Conservation (phyloP, 2,113 vertebrate species). For the Cebidichthys violaceus region DNA sequence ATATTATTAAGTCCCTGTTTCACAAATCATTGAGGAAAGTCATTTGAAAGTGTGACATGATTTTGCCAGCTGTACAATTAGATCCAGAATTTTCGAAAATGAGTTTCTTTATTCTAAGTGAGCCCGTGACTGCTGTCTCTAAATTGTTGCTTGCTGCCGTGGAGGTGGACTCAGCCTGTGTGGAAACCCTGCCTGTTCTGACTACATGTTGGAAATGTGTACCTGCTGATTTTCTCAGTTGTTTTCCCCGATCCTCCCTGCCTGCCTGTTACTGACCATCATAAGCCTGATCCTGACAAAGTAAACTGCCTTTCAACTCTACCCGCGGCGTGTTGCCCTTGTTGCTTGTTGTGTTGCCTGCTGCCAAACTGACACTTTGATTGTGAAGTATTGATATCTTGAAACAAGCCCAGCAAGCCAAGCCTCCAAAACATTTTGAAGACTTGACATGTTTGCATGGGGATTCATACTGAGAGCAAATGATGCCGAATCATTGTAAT, state of each 20-base stretch:
- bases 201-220: constrained; percentile 9
- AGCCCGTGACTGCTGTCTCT: background rate
- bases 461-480: background rate
- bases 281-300: constrained; percentile 6
- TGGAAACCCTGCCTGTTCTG: background rate
- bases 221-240: constrained; percentile 7
- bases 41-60: background rate
- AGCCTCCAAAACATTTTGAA: constrained; percentile 19
- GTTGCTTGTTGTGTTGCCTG: constrained; percentile 25
- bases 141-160: background rate
- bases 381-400: constrained; percentile 19
- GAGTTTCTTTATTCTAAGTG: background rate
- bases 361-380: constrained; percentile 34
- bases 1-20: background rate
- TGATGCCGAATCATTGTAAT: background rate
- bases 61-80: background rate
- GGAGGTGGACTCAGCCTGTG: constrained; percentile 2
- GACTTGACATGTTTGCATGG: background rate
- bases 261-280: constrained; percentile 27
- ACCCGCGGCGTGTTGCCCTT: background rate
- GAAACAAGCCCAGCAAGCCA: background rate
- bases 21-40: background rate
- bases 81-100: background rate
- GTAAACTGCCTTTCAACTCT: constrained; percentile 38
- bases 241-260: background rate